A percentile compares a stretch with the other conserved stretches of the same genome.
Conservation (phyloP, 2,797 vertebrate genomes). For the Halcyon badia region DNA sequence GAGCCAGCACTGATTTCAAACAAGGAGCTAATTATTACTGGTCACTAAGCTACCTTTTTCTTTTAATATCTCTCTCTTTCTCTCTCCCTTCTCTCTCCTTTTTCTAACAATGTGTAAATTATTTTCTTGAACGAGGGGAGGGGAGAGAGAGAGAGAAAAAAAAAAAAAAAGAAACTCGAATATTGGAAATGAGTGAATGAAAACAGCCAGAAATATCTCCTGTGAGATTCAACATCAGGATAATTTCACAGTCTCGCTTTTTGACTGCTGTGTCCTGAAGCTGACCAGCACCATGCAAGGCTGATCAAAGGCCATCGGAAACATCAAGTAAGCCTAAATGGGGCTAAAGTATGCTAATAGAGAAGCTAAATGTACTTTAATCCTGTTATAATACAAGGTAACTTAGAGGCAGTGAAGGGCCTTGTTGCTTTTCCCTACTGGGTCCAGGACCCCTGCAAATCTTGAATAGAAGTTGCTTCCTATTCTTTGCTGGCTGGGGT, state of each 20-base stretch:
- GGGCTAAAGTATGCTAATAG: slow-evolving; percentile 89
- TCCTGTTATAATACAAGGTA: slow-evolving; percentile 90
- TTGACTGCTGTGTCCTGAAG: slow-evolving; percentile 80
- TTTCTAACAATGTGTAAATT: slow-evolving; percentile 74
- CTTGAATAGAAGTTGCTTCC: slow-evolving; percentile 85
- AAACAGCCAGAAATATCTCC: slow-evolving; percentile 76
- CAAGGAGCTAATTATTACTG: slow-evolving; percentile 83
- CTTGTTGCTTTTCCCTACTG: slow-evolving; percentile 80
- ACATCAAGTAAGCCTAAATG: slow-evolving; percentile 86
- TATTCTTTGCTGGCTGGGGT: slow-evolving; percentile 80
- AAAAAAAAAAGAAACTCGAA: slow-evolving; percentile 64
- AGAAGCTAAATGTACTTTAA: slow-evolving; percentile 90
- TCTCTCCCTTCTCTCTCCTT: not conserved
- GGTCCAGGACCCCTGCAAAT: slow-evolving; percentile 82
- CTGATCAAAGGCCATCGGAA: slow-evolving; percentile 90
- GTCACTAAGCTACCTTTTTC: slow-evolving; percentile 77
- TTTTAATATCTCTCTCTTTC: slow-evolving; percentile 66
- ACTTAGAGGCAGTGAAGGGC: slow-evolving; percentile 81
- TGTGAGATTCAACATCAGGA: slow-evolving; percentile 82
- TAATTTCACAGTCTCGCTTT: slow-evolving; percentile 86
- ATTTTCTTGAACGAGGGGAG: slow-evolving; percentile 1
- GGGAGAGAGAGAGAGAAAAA: not conserved
- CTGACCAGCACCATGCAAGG: slow-evolving; percentile 86
- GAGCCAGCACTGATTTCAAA: slow-evolving; percentile 73
- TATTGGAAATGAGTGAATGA: slow-evolving; percentile 77